Conservation (phyloP, 2,113 vertebrate genomes). For the Colius striatus region DNA sequence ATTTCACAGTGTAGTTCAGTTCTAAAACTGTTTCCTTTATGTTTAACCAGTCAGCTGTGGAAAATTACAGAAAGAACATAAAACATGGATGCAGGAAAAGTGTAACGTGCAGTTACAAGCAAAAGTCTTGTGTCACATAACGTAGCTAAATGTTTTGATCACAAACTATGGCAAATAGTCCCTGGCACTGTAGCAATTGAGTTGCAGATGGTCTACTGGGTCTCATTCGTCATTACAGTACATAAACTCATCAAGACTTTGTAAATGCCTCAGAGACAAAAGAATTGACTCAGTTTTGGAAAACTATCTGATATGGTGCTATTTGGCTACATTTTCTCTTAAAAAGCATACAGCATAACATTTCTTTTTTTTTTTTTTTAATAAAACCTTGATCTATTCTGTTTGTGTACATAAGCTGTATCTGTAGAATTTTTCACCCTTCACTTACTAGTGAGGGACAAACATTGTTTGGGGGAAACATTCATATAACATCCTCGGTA, state of each 20-base stretch:
- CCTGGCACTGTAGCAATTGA: background rate
- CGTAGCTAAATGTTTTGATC: background rate
- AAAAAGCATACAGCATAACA: background rate
- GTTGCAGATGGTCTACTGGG: background rate
- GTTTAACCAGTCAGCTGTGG: background rate
- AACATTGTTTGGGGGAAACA: background rate
- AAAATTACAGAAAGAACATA: background rate
- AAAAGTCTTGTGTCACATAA: background rate
- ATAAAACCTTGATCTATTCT: fast-evolving
- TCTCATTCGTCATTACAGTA: background rate
- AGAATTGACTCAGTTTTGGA: background rate
- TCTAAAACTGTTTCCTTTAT: background rate
- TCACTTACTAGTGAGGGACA: background rate
- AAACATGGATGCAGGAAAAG: background rate
- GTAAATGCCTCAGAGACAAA: background rate
- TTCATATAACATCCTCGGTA: background rate
- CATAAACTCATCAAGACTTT: background rate
- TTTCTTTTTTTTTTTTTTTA: background rate
- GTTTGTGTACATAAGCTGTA: background rate
- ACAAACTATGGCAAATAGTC: background rate
- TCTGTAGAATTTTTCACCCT: background rate
- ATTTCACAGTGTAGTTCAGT: background rate
- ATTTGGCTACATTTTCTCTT: background rate
- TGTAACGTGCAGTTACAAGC: background rate
- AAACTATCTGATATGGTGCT: background rate